Percentiles rank a stretch among this genome's conserved stretches.
Conservation (phyloP, 2,888 invertebrate genomes). For the Epistrophe grossulariae region DNA sequence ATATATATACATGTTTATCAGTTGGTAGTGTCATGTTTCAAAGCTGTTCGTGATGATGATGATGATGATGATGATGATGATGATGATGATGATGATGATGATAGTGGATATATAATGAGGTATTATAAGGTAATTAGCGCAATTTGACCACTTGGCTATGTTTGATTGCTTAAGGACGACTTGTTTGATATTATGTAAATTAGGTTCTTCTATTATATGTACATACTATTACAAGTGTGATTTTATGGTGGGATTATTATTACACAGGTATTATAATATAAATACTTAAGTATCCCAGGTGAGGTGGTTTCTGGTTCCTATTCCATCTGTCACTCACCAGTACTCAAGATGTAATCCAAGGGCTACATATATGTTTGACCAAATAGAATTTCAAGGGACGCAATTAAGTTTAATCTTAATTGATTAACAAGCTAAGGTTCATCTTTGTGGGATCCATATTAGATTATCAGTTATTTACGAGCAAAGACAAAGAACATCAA, state of each 20-base stretch:
- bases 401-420: background rate
- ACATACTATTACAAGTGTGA: background rate
- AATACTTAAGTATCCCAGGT: background rate
- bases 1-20: background rate
- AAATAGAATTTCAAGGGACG: background rate
- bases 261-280: background rate
- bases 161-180: background rate
- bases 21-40: background rate
- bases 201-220: background rate
- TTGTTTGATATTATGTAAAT: slow-evolving; percentile 16
- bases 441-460: background rate
- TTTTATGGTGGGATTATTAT: background rate
- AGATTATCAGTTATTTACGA: background rate
- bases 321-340: background rate
- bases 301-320: background rate
- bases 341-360: background rate
- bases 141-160: slow-evolving; percentile 9
- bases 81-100: background rate
- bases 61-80: background rate
- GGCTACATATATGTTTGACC: background rate
- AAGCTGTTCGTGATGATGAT: background rate
- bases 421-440: background rate
- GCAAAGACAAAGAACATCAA: background rate
- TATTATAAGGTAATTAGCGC: slow-evolving; percentile 25
- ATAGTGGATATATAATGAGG: slow-evolving; percentile 24